Evolutionary conservation across 2,888 invertebrate genomes (phyloP).

Genomic region (Megaustenia siamemsis): DNA sequence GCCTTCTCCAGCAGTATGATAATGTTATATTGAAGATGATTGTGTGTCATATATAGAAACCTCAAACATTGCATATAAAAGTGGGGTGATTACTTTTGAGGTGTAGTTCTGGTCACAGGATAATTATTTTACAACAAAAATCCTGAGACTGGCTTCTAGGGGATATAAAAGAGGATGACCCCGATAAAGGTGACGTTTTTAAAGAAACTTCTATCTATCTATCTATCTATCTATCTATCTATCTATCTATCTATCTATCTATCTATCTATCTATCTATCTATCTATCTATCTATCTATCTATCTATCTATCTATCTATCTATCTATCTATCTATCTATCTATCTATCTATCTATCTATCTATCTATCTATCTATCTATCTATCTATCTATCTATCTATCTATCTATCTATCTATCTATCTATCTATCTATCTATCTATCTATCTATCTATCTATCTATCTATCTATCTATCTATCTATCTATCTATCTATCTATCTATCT

Average conservation of each 20-base stretch:
- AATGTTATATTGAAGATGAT: too few relatives aligned
- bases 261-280: neutral
- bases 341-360: conserved; percentile 1
- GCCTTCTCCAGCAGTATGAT: too few relatives aligned
- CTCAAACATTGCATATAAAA: too few relatives aligned
- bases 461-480: neutral
- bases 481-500: neutral
- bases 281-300: conserved; percentile 1
- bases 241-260: neutral
- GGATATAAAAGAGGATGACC: too few relatives aligned
- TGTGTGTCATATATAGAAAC: too few relatives aligned
- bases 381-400: neutral
- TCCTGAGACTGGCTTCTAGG: too few relatives aligned
- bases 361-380: conserved; percentile 1
- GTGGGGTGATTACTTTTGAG: too few relatives aligned
- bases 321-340: conserved; percentile 1
- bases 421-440: neutral
- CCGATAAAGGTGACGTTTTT: too few relatives aligned
- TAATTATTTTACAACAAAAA: too few relatives aligned
- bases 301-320: conserved; percentile 1
- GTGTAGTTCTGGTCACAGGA: too few relatives aligned
- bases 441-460: neutral
- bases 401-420: neutral
- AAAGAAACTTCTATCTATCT: neutral
- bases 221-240: neutral